A percentile compares a stretch with the other conserved stretches of the same genome.
These are phyloP conservation scores for Arion vulgaris DNA, from an alignment of 1,140 invertebrate species.

Conservation along the genomic window DNA sequence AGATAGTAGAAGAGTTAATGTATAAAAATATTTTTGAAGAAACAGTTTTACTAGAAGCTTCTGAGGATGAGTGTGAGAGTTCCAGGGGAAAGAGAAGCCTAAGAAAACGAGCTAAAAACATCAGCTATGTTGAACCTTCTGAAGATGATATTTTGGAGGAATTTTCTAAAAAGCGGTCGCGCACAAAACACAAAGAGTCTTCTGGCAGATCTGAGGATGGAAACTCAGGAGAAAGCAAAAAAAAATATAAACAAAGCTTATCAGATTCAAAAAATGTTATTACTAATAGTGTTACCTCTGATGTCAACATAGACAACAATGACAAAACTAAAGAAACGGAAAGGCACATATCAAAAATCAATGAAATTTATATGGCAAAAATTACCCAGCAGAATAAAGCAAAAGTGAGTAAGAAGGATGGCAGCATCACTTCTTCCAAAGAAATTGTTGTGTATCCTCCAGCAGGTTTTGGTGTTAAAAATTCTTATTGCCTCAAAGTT, in stretches of 20 bases:
- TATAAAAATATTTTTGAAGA: conserved; percentile 33
- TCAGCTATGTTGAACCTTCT: conserved; percentile 28
- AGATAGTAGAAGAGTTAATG: neutral
- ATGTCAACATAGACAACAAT: neutral
- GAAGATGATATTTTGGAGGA: conserved; percentile 31
- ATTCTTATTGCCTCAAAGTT: neutral
- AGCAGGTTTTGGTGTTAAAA: neutral
- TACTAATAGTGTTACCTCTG: neutral
- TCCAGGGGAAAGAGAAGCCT: neutral
- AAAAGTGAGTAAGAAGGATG: neutral
- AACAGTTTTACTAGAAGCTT: neutral
- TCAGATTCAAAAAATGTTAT: neutral
- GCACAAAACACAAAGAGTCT: conserved; percentile 17
- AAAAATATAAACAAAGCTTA: neutral
- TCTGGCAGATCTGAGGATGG: conserved; percentile 1
- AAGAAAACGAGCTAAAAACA: conserved; percentile 24
- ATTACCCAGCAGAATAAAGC: neutral
- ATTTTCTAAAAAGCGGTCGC: conserved; percentile 14
- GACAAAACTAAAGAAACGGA: neutral
- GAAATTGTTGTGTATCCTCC: neutral
- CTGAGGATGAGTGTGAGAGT: conserved; percentile 16
- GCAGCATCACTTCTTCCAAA: neutral
- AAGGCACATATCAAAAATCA: neutral
- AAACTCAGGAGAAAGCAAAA: neutral
- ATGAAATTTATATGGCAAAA: neutral